These are phyloP conservation scores for Aquatica leii DNA, from an alignment of 2,888 invertebrate genomes.

Conservation along the genomic window DNA sequence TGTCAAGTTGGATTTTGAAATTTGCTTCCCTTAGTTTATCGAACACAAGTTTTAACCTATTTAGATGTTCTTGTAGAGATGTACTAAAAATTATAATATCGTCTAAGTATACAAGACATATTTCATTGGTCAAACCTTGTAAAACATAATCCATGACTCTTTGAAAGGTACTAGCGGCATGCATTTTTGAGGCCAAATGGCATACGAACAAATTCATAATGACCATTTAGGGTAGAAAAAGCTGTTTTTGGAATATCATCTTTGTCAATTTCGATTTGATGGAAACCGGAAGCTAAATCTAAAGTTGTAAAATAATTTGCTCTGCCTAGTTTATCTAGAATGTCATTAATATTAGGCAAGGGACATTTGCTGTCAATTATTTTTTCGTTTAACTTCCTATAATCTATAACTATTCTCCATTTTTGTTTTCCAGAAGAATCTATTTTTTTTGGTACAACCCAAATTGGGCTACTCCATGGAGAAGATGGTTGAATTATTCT, in stretches of 20 bases:
- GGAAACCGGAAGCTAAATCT: background rate
- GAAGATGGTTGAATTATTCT: background rate
- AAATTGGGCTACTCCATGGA: background rate
- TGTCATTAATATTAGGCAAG: background rate
- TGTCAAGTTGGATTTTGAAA: too few species aligned
- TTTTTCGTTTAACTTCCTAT: background rate
- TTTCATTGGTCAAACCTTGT: background rate
- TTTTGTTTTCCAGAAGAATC: background rate
- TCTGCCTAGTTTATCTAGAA: background rate
- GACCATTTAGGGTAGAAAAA: background rate
- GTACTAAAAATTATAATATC: slow-evolving; percentile 1
- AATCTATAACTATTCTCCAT: background rate
- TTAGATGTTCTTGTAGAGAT: background rate
- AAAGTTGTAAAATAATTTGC: background rate
- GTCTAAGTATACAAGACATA: background rate
- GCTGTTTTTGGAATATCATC: background rate
- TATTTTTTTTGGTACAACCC: background rate
- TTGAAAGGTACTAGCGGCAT: too few species aligned
- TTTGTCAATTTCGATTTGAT: background rate
- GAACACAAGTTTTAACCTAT: background rate
- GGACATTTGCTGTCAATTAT: background rate
- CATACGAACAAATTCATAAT: background rate
- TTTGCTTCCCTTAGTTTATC: background rate
- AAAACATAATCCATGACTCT: background rate
- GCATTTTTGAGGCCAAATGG: too few species aligned